These are phyloP conservation scores for Chionodraco myersi DNA, from an alignment of 2,113 vertebrate species.

Conservation along the genomic window DNA sequence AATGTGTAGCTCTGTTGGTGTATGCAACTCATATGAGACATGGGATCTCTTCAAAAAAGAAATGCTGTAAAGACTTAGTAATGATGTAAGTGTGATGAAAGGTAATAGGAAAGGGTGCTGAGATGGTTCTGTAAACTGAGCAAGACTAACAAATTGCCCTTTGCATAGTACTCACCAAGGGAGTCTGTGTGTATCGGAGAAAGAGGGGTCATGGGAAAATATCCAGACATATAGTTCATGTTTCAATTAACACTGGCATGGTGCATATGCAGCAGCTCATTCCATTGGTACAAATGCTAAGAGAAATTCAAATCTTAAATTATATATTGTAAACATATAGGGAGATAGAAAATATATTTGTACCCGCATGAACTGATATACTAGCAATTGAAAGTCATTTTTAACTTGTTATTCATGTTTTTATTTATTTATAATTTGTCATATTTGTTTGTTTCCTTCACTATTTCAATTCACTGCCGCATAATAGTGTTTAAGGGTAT, in stretches of 20 bases:
- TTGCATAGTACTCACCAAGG: constrained; percentile 6
- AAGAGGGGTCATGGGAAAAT: constrained; percentile 29
- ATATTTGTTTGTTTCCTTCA: too few species aligned
- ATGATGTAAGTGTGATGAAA: constrained; percentile 42
- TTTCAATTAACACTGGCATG: constrained; percentile 15
- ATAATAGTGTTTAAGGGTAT: too few species aligned
- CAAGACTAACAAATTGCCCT: constrained; percentile 26
- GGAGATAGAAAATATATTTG: not conserved
- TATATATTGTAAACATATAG: not conserved
- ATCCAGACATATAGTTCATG: constrained; percentile 22
- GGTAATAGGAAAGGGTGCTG: constrained; percentile 9
- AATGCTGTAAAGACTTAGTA: constrained; percentile 1
- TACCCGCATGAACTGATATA: not conserved
- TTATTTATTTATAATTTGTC: too few species aligned
- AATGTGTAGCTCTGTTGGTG: constrained; percentile 29
- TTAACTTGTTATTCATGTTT: too few species aligned
- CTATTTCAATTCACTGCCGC: too few species aligned
- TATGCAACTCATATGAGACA: constrained; percentile 21
- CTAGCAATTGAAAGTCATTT: too few species aligned
- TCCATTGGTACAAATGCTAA: not conserved
- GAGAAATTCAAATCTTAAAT: constrained; percentile 14
- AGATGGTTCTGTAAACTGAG: constrained; percentile 11
- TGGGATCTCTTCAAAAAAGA: constrained; percentile 4
- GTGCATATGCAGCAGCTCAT: constrained; percentile 15
- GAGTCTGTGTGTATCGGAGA: constrained; percentile 10